Conservation (phyloP, 2,888 invertebrate genomes). For the Acronicta aceris region DNA sequence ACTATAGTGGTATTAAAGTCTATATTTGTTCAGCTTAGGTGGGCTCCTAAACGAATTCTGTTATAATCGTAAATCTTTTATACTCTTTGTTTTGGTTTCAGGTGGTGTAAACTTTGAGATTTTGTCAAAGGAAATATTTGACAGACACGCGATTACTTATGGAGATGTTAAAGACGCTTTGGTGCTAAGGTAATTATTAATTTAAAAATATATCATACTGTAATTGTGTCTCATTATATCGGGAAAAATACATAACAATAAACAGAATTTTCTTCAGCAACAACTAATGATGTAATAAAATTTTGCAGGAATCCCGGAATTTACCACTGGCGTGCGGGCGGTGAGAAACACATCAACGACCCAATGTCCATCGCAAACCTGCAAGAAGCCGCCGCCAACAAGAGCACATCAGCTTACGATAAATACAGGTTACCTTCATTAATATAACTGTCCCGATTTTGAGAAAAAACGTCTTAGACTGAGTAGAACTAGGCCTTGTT, state of each 20-base stretch:
- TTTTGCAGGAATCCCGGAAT: constrained; percentile 95
- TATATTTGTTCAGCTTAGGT: too few species aligned
- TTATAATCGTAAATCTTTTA: too few species aligned
- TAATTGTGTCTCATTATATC: too few species aligned
- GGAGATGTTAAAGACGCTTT: constrained; percentile 91
- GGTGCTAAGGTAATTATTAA: constrained; percentile 89
- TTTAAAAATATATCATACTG: neutral
- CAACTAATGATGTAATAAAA: neutral
- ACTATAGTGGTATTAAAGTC: too few species aligned
- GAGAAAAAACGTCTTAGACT: too few species aligned
- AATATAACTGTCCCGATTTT: too few species aligned
- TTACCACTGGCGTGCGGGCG: constrained; percentile 99
- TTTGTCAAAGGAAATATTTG: constrained; percentile 95
- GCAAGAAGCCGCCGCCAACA: constrained; percentile 96
- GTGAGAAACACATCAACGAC: constrained; percentile 99
- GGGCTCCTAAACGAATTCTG: too few species aligned
- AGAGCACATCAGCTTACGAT: constrained; percentile 95
- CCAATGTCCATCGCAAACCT: constrained; percentile 93
- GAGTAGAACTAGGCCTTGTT: too few species aligned
- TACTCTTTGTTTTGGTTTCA: constrained; percentile 39
- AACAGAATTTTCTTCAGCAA: too few species aligned
- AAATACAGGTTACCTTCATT: constrained; percentile 85
- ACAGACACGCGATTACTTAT: constrained; percentile 94
- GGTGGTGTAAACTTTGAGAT: constrained; percentile 98
- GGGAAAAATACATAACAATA: too few species aligned